These are phyloP conservation scores for Xylota segnis DNA, from an alignment of 2,888 invertebrate genomes.

Conservation along the genomic window DNA sequence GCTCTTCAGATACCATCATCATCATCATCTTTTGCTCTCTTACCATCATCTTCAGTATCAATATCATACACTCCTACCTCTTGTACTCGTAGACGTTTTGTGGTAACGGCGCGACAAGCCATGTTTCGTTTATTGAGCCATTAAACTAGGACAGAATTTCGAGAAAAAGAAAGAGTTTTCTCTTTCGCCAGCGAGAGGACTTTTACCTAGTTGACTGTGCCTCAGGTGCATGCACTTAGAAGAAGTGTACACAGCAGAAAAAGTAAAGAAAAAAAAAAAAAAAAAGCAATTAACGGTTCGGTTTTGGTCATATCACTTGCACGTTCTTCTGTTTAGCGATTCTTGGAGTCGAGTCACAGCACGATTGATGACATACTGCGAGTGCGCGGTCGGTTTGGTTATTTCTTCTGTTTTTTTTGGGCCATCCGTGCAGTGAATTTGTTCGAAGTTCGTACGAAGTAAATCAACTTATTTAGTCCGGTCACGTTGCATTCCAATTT, in stretches of 20 bases:
- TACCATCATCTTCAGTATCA: conserved; percentile 30
- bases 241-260: conserved; percentile 13
- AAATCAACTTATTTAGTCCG: conserved; percentile 31
- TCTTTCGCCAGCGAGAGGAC: conserved; percentile 67
- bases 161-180: conserved; percentile 64
- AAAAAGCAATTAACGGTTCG: conserved; percentile 67
- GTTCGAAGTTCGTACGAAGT: conserved; percentile 19
- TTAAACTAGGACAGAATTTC: conserved; percentile 65
- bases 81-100: conserved; percentile 19
- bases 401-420: conserved; percentile 42
- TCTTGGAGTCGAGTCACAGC: conserved; percentile 49
- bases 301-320: conserved; percentile 66
- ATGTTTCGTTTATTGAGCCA: conserved; percentile 48
- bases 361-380: conserved; percentile 65
- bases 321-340: conserved; percentile 39
- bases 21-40: conserved; percentile 30
- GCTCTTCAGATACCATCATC: conserved; percentile 21
- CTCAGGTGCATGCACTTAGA: conserved; percentile 59
- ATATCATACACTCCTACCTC: background rate
- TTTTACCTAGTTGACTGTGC: conserved; percentile 19
- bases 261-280: conserved; percentile 11
- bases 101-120: conserved; percentile 12
- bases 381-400: conserved; percentile 30
- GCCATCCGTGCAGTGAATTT: conserved; percentile 71
- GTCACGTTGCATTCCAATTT: conserved; percentile 71